Evolutionary conservation across 2,113 vertebrate species (phyloP), one percentile per base, ranked within the genome.

Genomic region (Hypanus sabinus): DNA sequence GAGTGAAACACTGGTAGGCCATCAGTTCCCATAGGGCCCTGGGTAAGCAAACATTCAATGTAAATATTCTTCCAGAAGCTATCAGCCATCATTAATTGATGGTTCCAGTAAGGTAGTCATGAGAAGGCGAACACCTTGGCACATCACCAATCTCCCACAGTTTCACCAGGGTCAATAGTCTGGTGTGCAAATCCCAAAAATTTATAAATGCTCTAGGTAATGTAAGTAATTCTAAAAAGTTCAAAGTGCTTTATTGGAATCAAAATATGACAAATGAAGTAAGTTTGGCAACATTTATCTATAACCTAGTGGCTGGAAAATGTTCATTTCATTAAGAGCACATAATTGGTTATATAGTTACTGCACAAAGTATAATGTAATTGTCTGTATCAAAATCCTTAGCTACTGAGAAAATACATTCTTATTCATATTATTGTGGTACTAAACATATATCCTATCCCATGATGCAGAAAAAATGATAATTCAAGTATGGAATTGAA

Each of bases 151-250:
- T 93, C 11, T 22, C 22, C 62, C 88, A 92, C 9, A 68, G 20
- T 10, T 22, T n/a, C 27, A 55, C 46, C 36, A 27, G 46, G 55
- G 46, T 55, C 71, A 55, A 22, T 55, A 27, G 73, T 36, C 55
- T 12, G 20, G 55, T 55, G 91, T 55, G 20, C 91, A 93, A 93
- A 55, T 18, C 9, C 30, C 38, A 55, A 14, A 62, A 36, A 91
- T 70, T 65, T 70, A 73, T 71, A 92, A 75, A 93, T 24, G 20
- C 22, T 73, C 27, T 20, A 73, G 33, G 68, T 73, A 71, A 93
- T 93, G 10, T 38, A 73, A 93, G 68, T 73, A 55, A 55, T 93
- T 93, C 91, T 75, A 11, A 93, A 93, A 73, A 93, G 73, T 55
- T 93, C 68, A 73, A 38, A 71, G 24, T 3, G 12, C 68, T 73